These are phyloP conservation scores for Camponotus floridanus DNA, from an alignment of 1,140 invertebrate genomes.

Conservation along the genomic window DNA sequence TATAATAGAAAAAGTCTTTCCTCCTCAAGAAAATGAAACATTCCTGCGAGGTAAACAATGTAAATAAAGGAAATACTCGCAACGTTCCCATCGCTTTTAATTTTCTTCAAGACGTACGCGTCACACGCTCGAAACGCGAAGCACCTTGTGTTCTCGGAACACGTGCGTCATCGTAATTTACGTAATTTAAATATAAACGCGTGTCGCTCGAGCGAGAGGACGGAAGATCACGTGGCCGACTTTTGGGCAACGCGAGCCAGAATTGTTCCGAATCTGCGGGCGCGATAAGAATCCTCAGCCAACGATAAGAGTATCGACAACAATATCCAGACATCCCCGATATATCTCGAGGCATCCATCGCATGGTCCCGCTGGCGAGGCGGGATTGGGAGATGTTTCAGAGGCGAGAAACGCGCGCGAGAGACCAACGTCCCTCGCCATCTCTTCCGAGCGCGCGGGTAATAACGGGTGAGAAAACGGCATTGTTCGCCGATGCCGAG, in stretches of 20 bases:
- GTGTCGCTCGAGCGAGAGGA: neutral
- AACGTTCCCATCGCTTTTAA: neutral
- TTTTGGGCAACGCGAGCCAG: neutral
- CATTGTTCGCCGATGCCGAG: slow-evolving; percentile 56
- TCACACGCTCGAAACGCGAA: neutral
- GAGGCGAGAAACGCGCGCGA: neutral
- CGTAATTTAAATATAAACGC: neutral
- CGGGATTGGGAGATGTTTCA: too few species aligned
- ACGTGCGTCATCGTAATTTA: too few species aligned
- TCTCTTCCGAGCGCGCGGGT: neutral
- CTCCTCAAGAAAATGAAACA: neutral
- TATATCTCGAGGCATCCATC: too few species aligned
- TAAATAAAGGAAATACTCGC: neutral
- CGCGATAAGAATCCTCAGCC: too few species aligned
- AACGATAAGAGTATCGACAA: too few species aligned
- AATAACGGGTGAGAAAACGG: slow-evolving; percentile 22
- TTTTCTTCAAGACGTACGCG: neutral
- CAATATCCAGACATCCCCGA: too few species aligned
- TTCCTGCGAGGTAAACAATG: neutral
- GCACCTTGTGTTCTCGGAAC: neutral
- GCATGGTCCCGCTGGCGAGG: neutral
- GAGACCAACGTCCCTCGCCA: neutral
- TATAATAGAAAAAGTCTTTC: neutral
- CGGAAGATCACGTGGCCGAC: neutral
- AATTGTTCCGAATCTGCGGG: neutral